Evolutionary conservation across 2,113 vertebrate genomes (phyloP).

Genomic region (Henicopernis longicauda): DNA sequence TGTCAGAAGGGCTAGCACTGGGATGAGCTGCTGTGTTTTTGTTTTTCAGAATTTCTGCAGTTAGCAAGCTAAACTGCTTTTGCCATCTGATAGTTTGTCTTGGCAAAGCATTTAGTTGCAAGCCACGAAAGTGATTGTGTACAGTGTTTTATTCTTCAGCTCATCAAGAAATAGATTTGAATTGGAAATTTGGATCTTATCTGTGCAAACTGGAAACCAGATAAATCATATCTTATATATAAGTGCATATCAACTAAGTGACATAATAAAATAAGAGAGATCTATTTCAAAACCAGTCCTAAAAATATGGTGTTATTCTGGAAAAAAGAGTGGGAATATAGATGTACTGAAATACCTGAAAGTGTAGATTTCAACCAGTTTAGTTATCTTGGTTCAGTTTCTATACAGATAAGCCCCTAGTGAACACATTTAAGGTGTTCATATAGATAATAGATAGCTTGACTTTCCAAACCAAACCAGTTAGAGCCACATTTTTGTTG

Average conservation of each 20-base stretch:
- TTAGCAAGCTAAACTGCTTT: neutral
- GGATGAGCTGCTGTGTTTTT: neutral
- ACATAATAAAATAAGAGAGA: neutral
- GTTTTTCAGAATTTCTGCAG: conserved; percentile 1
- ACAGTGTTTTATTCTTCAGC: neutral
- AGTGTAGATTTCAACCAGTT: neutral
- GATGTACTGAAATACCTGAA: neutral
- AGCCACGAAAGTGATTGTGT: neutral
- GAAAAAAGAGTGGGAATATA: neutral
- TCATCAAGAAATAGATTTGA: neutral
- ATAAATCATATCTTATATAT: neutral
- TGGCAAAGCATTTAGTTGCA: neutral
- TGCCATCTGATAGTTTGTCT: neutral
- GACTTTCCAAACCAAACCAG: neutral
- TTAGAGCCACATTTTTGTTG: neutral
- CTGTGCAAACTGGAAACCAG: neutral
- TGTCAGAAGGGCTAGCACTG: neutral
- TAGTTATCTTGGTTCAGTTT: neutral
- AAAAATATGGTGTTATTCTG: neutral
- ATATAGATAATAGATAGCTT: neutral
- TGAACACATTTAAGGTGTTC: neutral
- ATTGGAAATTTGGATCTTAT: neutral
- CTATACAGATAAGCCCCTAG: neutral
- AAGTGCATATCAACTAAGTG: neutral
- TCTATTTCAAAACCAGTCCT: neutral